Percentiles rank a stretch among this genome's conserved stretches.
phyloP scores from a whole-genome alignment of 2,797 vertebrate genomes.

The Coregonus sp. region DNA sequence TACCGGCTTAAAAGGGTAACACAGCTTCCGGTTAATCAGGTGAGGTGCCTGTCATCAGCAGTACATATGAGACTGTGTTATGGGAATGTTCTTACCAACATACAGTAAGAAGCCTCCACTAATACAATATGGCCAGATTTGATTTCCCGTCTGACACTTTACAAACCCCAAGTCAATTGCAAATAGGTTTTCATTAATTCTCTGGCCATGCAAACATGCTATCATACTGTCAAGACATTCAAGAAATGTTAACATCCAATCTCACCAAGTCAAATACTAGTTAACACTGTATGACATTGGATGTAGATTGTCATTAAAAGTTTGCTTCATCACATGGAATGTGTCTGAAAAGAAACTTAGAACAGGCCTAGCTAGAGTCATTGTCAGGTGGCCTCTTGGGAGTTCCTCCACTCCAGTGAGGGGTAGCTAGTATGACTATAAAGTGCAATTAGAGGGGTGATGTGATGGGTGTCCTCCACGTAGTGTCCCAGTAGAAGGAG shows the following conservation, averaged over 20 bases:
- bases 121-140: not conserved
- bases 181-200: not conserved
- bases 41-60: not conserved
- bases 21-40: not conserved
- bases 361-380: too few species aligned
- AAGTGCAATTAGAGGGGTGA: conserved; percentile 33
- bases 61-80: not conserved
- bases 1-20: not conserved
- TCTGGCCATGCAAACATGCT: not conserved
- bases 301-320: too few species aligned
- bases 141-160: not conserved
- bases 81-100: not conserved
- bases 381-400: too few species aligned
- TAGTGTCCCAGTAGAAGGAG: conserved; percentile 78
- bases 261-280: too few species aligned
- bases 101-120: not conserved
- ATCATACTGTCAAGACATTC: not conserved
- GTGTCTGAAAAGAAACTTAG: too few species aligned
- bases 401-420: too few species aligned
- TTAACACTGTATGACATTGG: too few species aligned
- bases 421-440: conserved; percentile 24
- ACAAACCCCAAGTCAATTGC: not conserved
- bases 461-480: conserved; percentile 82
- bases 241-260: too few species aligned
- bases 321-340: too few species aligned